Conservation (phyloP, 2,113 vertebrate species). For the Raja brachyura region DNA sequence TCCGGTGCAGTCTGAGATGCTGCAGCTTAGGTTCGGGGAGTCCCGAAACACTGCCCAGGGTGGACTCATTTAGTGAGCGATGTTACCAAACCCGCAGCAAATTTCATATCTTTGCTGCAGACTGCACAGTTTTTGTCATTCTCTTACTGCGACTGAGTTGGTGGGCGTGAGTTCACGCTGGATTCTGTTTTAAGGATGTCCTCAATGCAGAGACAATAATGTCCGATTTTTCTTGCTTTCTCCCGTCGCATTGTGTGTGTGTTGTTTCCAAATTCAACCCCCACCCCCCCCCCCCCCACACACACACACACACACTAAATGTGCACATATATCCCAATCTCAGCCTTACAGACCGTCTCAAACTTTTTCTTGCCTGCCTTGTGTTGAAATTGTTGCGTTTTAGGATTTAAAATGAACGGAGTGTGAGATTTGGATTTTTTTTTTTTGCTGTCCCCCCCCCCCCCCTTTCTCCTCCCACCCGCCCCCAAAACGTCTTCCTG, state of each 20-base stretch:
- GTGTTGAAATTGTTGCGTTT: neutral
- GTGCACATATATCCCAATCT: neutral
- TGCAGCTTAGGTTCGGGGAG: neutral
- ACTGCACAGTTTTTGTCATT: neutral
- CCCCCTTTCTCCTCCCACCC: neutral
- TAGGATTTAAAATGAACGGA: neutral
- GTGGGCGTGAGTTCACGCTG: neutral
- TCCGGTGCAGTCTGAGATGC: neutral
- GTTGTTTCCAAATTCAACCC: neutral
- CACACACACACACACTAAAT: neutral
- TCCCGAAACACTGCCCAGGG: neutral
- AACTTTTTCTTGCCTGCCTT: neutral
- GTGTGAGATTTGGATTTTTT: neutral
- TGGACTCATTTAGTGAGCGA: neutral
- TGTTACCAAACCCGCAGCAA: neutral
- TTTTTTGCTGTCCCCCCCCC: neutral
- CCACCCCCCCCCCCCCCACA: neutral
- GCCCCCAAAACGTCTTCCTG: neutral
- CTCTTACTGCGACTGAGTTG: neutral
- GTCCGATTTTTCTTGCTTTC: neutral
- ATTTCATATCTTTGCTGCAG: neutral
- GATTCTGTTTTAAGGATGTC: neutral
- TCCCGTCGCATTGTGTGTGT: neutral
- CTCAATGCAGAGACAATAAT: neutral
- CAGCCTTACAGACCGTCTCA: neutral